Percentiles rank a stretch among this genome's conserved stretches.
phyloP scores from a whole-genome alignment of 1,140 invertebrate species.

The Sarcophaga bullata region DNA sequence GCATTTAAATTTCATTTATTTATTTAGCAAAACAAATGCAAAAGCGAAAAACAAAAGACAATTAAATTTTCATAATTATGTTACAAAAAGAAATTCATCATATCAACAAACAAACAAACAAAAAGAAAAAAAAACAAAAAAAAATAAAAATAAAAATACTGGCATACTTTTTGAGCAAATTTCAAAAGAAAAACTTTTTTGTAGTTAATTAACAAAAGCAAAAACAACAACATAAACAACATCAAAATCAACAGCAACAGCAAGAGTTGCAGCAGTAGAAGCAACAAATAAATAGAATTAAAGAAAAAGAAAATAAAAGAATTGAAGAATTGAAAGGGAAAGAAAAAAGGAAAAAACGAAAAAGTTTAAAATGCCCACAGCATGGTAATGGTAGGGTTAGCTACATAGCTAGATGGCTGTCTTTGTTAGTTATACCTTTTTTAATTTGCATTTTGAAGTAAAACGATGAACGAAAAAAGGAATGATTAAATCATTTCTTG shows the following conservation, averaged over 20 bases:
- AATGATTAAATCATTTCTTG: constrained; percentile 12
- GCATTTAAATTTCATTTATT: too few species aligned
- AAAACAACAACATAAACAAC: not conserved
- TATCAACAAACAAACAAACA: not conserved
- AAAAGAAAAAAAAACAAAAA: too few species aligned
- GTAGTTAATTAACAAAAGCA: constrained; percentile 3
- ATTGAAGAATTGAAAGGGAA: too few species aligned
- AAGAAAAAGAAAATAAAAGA: too few species aligned
- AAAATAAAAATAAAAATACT: not conserved
- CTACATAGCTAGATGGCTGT: not conserved
- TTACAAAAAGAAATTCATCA: not conserved
- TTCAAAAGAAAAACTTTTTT: constrained; percentile 3
- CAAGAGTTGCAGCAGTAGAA: too few species aligned
- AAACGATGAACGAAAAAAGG: not conserved
- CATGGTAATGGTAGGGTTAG: not conserved
- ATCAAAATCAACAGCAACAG: not conserved
- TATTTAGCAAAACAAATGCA: not conserved
- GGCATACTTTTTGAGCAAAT: constrained; percentile 2
- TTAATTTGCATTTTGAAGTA: not conserved
- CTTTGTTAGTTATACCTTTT: constrained; percentile 7
- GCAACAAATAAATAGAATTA: too few species aligned
- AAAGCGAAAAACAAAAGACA: not conserved
- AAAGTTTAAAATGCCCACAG: not conserved
- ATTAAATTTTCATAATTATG: constrained; percentile 16
- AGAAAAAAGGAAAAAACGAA: not conserved